Evolutionary conservation across 2,888 invertebrate species (phyloP).

Genomic region (Quadriops clusia): DNA sequence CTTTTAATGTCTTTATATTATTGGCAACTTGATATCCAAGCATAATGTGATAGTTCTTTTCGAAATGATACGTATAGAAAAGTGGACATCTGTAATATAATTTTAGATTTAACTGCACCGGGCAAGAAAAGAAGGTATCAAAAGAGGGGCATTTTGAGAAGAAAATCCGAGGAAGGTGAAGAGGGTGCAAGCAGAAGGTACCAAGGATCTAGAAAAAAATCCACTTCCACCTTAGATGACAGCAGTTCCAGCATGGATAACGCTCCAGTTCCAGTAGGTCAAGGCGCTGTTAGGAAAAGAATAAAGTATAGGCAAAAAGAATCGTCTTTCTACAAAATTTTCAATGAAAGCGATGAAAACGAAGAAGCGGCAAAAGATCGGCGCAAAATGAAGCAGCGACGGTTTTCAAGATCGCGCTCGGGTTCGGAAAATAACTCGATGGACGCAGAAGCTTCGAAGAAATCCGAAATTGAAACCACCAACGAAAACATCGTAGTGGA

Average conservation of each 20-base stretch:
- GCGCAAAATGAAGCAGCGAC: slow-evolving; percentile 15
- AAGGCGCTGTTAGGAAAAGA: slow-evolving; percentile 31
- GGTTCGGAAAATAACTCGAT: slow-evolving; percentile 11
- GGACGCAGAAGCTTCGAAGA: slow-evolving; percentile 6
- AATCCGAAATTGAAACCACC: slow-evolving; percentile 6
- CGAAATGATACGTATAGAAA: not conserved
- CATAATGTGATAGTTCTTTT: slow-evolving; percentile 1
- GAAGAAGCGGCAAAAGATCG: slow-evolving; percentile 18
- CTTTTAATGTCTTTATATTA: too few species aligned
- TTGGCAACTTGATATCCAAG: too few species aligned
- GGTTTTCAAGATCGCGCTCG: slow-evolving; percentile 17
- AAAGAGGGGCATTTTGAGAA: too few species aligned
- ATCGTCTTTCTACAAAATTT: slow-evolving; percentile 20
- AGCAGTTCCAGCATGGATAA: too few species aligned
- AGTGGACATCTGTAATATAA: not conserved
- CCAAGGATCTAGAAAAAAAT: too few species aligned
- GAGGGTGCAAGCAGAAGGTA: too few species aligned
- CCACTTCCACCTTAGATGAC: too few species aligned
- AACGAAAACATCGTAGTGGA: slow-evolving; percentile 16
- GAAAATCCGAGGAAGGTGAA: too few species aligned
- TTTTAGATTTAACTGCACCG: slow-evolving; percentile 27
- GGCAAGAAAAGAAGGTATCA: slow-evolving; percentile 21
- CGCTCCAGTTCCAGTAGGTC: slow-evolving; percentile 18
- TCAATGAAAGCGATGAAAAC: slow-evolving; percentile 29
- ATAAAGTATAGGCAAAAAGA: slow-evolving; percentile 28